A percentile compares a stretch with the other conserved stretches of the same genome.
Conservation (phyloP, 2,888 invertebrate species). For the Notodonta ziczac region DNA sequence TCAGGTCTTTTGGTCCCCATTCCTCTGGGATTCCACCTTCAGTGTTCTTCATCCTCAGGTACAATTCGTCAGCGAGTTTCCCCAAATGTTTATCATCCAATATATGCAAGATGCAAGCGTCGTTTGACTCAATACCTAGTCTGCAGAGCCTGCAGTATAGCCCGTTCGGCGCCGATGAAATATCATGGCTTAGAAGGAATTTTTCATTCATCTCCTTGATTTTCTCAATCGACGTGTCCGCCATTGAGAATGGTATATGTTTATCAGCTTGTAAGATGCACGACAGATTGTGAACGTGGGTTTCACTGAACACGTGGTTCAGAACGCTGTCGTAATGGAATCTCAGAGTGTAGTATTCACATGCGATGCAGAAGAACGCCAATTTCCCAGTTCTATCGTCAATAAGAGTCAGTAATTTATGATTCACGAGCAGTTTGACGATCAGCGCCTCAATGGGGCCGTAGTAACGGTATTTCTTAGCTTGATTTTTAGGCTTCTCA, state of each 20-base stretch:
- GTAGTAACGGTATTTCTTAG: slow-evolving; percentile 76
- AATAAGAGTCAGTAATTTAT: slow-evolving; percentile 69
- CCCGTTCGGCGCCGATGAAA: slow-evolving; percentile 48
- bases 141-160: slow-evolving; percentile 66
- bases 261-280: slow-evolving; percentile 70
- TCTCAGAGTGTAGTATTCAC: slow-evolving; percentile 76
- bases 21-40: slow-evolving; percentile 73
- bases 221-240: slow-evolving; percentile 60
- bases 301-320: slow-evolving; percentile 76
- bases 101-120: slow-evolving; percentile 66
- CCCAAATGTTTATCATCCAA: slow-evolving; percentile 75
- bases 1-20: slow-evolving; percentile 77
- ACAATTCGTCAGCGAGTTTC: slow-evolving; percentile 70
- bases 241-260: slow-evolving; percentile 62
- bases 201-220: slow-evolving; percentile 72
- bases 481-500: slow-evolving; percentile 71
- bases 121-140: slow-evolving; percentile 53
- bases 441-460: slow-evolving; percentile 74
- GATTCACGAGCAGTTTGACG: slow-evolving; percentile 64
- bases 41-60: slow-evolving; percentile 61
- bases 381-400: slow-evolving; percentile 78
- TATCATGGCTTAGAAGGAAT: slow-evolving; percentile 63
- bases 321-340: slow-evolving; percentile 78
- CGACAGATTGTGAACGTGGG: slow-evolving; percentile 72
- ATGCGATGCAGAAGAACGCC: slow-evolving; percentile 78